Conservation (phyloP, 2,888 invertebrate species). For the Crematogaster levior region DNA sequence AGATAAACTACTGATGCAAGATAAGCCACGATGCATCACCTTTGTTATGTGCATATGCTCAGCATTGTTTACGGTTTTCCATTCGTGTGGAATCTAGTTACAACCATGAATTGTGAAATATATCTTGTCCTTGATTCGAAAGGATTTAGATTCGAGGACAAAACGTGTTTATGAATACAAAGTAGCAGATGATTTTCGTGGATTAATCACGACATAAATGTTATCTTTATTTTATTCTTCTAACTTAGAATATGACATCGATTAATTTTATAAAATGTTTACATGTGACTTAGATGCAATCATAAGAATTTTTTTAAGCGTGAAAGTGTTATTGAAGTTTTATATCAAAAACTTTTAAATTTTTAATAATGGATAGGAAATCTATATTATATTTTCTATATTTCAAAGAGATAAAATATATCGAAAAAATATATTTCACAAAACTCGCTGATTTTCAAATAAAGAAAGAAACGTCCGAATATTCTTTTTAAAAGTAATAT, state of each 20-base stretch:
- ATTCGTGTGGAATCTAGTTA: constrained; percentile 3
- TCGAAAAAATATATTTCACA: background rate
- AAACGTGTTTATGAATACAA: background rate
- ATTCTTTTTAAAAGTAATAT: background rate
- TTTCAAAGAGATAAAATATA: background rate
- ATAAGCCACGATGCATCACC: constrained; percentile 10
- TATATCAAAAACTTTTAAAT: background rate
- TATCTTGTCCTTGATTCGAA: constrained; percentile 21
- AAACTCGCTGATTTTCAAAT: background rate
- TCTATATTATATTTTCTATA: background rate
- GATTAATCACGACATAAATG: background rate
- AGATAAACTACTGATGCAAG: constrained; percentile 30
- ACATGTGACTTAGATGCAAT: background rate
- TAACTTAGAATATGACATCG: background rate
- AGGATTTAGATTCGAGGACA: constrained; percentile 28
- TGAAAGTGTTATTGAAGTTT: background rate
- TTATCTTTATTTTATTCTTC: background rate
- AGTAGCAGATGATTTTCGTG: background rate
- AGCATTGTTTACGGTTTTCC: constrained; percentile 18
- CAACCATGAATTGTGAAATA: constrained; percentile 17
- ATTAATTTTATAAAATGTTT: constrained; percentile 4
- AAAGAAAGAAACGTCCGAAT: background rate
- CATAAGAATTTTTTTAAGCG: background rate
- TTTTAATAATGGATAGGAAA: background rate
- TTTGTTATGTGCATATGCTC: background rate